Evolutionary conservation across 2,888 invertebrate species (phyloP).

Genomic region (Drosophila parthenogenetica): DNA sequence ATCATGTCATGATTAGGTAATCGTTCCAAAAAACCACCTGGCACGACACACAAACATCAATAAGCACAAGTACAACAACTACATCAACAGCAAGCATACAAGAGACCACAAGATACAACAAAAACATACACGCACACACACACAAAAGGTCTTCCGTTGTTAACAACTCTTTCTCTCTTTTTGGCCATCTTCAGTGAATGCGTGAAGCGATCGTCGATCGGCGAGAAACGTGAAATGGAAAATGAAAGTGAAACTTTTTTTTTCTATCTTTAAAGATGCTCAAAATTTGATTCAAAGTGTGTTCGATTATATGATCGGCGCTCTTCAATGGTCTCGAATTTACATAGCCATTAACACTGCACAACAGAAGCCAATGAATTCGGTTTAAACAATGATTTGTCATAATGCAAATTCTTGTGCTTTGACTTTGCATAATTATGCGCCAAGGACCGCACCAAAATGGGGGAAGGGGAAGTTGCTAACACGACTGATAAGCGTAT

Average conservation of each 20-base stretch:
- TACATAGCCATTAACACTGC: constrained; percentile 41
- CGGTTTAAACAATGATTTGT: not conserved
- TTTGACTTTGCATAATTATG: constrained; percentile 42
- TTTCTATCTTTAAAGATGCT: constrained; percentile 12
- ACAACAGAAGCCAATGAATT: constrained; percentile 24
- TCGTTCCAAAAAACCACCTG: constrained; percentile 74
- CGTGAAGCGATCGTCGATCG: constrained; percentile 13
- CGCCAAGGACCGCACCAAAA: constrained; percentile 36
- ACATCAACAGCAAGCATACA: constrained; percentile 29
- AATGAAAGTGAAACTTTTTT: constrained; percentile 57
- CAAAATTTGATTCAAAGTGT: constrained; percentile 46
- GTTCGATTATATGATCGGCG: constrained; percentile 61
- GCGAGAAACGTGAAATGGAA: constrained; percentile 17
- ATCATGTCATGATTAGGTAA: constrained; percentile 75
- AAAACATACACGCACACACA: not conserved
- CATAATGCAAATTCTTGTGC: constrained; percentile 52
- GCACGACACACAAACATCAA: constrained; percentile 76
- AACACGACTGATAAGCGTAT: constrained; percentile 10
- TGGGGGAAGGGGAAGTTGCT: constrained; percentile 16
- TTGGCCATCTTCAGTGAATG: constrained; percentile 46
- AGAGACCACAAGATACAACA: not conserved
- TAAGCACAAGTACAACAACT: constrained; percentile 38
- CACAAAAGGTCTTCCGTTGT: constrained; percentile 54
- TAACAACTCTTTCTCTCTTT: constrained; percentile 53
- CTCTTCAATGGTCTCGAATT: constrained; percentile 33